Percentiles rank a stretch among this genome's conserved stretches.
These are phyloP conservation scores for Polyommatus iphigenia DNA, from an alignment of 2,888 invertebrate species.

Conservation along the genomic window DNA sequence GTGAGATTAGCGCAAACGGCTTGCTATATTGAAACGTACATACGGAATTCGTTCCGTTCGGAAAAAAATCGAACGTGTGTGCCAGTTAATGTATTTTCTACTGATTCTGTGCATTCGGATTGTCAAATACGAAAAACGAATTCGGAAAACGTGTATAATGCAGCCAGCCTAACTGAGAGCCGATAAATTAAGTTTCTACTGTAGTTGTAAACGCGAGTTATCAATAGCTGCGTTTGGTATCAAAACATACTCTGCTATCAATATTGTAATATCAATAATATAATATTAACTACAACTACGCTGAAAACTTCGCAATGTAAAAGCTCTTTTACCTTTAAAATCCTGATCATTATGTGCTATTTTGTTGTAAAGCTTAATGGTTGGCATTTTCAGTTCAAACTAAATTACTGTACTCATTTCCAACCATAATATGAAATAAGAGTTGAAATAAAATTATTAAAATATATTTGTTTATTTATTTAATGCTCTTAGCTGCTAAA, in stretches of 20 bases:
- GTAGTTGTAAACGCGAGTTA: too few species aligned
- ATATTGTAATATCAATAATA: background rate
- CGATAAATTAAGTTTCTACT: too few species aligned
- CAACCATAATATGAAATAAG: background rate
- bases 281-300: background rate
- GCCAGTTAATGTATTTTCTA: too few species aligned
- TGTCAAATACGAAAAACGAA: too few species aligned
- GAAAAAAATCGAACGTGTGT: too few species aligned
- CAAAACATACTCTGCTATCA: background rate
- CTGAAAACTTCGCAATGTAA: background rate
- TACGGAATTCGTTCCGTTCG: too few species aligned
- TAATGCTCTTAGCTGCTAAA: background rate
- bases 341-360: background rate
- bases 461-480: background rate
- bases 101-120: too few species aligned
- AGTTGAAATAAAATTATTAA: slow-evolving; percentile 6
- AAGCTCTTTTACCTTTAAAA: background rate
- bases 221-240: too few species aligned
- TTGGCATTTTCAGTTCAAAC: background rate
- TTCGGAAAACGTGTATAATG: too few species aligned
- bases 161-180: too few species aligned
- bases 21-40: too few species aligned
- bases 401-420: background rate
- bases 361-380: background rate
- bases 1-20: too few species aligned